phyloP scores from a whole-genome alignment of 2,797 vertebrate species.

The Otolemur crassicaudatus region DNA sequence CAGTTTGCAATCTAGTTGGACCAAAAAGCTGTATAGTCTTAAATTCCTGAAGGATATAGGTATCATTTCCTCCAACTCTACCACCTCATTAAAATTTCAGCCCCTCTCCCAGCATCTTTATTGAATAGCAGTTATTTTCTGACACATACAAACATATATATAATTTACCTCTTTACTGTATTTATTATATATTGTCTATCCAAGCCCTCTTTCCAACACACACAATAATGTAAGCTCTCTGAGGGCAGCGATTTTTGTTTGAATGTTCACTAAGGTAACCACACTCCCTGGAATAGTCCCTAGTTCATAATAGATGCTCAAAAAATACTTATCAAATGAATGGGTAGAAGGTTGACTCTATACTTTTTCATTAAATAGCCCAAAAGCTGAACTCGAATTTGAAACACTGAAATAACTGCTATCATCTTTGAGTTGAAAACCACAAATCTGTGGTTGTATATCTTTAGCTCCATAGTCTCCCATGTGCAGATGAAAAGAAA shows the following conservation, averaged over 20 bases:
- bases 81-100: background rate
- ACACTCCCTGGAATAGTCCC: background rate
- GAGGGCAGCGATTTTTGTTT: background rate
- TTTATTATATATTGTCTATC: background rate
- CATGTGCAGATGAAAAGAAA: background rate
- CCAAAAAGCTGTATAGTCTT: background rate
- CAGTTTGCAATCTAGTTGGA: background rate
- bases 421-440: background rate
- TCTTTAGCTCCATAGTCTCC: background rate
- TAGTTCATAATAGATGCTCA: background rate
- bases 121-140: background rate
- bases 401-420: background rate
- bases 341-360: background rate
- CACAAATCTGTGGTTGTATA: background rate
- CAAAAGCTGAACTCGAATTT: slow-evolving; percentile 45
- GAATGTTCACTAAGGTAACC: background rate
- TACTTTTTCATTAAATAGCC: background rate
- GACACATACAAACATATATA: background rate
- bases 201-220: background rate
- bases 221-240: background rate
- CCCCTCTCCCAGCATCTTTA: background rate
- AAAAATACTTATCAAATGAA: background rate
- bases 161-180: background rate
- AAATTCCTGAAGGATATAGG: background rate
- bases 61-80: slow-evolving; percentile 23